A percentile compares a stretch with the other conserved stretches of the same genome.
These are phyloP conservation scores for Artemia sinica DNA, from an alignment of 2,888 invertebrate species.

Conservation along the genomic window DNA sequence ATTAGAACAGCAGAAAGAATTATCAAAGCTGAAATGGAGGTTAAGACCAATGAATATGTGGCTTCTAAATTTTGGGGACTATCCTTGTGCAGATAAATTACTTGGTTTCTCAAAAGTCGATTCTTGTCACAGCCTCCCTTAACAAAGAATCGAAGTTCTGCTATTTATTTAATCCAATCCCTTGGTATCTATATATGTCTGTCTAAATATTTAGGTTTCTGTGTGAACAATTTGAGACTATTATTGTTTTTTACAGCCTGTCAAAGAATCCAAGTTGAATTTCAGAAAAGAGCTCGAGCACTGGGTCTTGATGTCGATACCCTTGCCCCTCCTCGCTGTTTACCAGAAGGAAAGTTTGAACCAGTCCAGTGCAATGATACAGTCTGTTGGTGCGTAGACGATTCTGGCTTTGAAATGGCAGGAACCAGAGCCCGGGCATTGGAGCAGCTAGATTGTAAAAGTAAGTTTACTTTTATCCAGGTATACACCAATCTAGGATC, in stretches of 20 bases:
- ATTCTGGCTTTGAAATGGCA: slow-evolving; percentile 33
- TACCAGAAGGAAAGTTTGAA: slow-evolving; percentile 29
- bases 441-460: slow-evolving; percentile 47
- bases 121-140: too few species aligned
- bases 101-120: too few species aligned
- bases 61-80: too few species aligned
- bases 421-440: slow-evolving; percentile 30
- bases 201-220: too few species aligned
- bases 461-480: slow-evolving; percentile 29
- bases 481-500: too few species aligned
- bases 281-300: slow-evolving; percentile 44
- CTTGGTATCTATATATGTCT: too few species aligned
- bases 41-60: too few species aligned
- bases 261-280: slow-evolving; percentile 44
- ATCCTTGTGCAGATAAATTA: too few species aligned
- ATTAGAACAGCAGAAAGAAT: too few species aligned
- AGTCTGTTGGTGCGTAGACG: slow-evolving; percentile 35
- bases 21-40: too few species aligned
- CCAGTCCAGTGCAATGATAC: slow-evolving; percentile 29
- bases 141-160: too few species aligned
- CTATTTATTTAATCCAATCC: too few species aligned
- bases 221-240: neutral
- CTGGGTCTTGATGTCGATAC: slow-evolving; percentile 35
- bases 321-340: slow-evolving; percentile 28
- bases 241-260: slow-evolving; percentile 37